These are phyloP conservation scores for Heterocephalus glaber DNA, from an alignment of 2,113 vertebrate genomes.

Conservation along the genomic window DNA sequence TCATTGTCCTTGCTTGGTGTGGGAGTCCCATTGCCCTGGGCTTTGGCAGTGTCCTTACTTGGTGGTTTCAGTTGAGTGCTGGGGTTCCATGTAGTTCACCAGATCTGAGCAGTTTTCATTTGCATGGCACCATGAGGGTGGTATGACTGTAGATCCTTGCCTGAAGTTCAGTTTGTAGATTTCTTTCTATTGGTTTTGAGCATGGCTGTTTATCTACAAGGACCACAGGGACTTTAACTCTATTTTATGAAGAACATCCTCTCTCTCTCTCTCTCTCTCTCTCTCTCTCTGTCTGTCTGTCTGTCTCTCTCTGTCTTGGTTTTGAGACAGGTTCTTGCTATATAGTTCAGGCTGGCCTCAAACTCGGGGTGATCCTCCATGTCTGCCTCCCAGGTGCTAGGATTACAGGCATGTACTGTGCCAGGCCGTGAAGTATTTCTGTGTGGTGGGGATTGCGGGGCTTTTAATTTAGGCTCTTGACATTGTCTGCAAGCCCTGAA, in stretches of 20 bases:
- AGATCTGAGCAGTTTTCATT: neutral
- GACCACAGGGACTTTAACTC: neutral
- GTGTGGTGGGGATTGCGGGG: neutral
- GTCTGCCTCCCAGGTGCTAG: neutral
- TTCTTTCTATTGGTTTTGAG: neutral
- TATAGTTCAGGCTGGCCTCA: neutral
- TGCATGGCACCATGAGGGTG: neutral
- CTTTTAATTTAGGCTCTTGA: constrained; percentile 12
- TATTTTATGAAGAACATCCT: neutral
- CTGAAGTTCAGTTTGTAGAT: neutral
- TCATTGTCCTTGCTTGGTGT: neutral
- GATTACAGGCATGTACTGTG: neutral
- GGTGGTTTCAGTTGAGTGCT: neutral
- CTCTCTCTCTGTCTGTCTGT: neutral
- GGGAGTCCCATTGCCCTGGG: neutral
- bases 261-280: neutral
- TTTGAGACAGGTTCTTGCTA: neutral
- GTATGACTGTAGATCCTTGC: neutral
- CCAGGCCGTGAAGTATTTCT: neutral
- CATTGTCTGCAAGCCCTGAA: neutral
- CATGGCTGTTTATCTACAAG: neutral
- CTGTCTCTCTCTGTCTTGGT: too few species aligned
- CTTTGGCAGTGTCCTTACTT: neutral
- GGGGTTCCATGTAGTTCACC: neutral
- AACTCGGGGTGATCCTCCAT: neutral